A percentile compares a stretch with the other conserved stretches of the same genome.
phyloP scores from a whole-genome alignment of 2,888 invertebrate genomes.

The Trachelus stipa region DNA sequence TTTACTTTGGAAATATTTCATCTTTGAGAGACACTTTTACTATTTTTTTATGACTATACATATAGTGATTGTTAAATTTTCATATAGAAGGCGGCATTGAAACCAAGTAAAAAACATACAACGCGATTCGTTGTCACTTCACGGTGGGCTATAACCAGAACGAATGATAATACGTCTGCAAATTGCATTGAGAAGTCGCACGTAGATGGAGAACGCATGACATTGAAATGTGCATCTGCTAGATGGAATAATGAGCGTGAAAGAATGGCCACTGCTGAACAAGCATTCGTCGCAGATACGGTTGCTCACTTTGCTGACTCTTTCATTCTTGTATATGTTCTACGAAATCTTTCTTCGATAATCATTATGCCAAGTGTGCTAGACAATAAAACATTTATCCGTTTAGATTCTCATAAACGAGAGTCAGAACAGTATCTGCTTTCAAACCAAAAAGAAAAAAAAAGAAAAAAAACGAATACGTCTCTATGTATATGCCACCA shows the following conservation, averaged over 20 bases:
- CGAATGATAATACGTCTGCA: background rate
- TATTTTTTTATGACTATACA: background rate
- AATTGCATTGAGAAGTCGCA: background rate
- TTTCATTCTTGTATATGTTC: background rate
- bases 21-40: background rate
- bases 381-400: background rate
- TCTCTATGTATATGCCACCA: background rate
- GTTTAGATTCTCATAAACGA: background rate
- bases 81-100: background rate
- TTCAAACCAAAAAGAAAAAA: background rate
- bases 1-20: background rate
- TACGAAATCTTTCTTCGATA: background rate
- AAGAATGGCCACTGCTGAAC: background rate
- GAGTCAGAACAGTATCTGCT: background rate
- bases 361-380: background rate
- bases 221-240: background rate
- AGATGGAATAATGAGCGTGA: background rate
- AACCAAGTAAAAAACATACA: background rate
- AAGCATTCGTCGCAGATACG: background rate
- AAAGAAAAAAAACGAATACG: background rate
- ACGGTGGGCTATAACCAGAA: background rate
- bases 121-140: background rate
- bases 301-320: background rate
- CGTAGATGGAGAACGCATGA: background rate
- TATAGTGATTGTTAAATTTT: background rate